Conservation (phyloP, 2,888 invertebrate species). For the Alentia gelatinosa region DNA sequence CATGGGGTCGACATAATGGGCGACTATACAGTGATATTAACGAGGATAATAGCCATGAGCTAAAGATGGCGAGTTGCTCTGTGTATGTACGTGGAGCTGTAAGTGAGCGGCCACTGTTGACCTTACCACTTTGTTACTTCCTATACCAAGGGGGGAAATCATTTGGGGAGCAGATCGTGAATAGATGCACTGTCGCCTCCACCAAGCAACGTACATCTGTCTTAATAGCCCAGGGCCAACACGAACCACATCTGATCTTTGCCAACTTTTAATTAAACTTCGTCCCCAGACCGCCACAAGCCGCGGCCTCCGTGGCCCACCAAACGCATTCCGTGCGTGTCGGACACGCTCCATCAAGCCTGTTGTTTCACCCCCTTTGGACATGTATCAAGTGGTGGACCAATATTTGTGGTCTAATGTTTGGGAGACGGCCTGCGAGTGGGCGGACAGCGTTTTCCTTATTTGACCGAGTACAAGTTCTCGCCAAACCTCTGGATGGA, state of each 20-base stretch:
- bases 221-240: conserved; percentile 22
- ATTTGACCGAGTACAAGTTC: not conserved
- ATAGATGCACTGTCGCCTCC: not conserved
- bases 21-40: no score
- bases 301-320: not conserved
- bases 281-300: not conserved
- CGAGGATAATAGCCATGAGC: no score
- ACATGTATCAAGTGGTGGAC: conserved; percentile 12
- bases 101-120: no score
- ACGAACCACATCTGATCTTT: not conserved
- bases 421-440: not conserved
- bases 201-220: not conserved
- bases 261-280: conserved; percentile 29
- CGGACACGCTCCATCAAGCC: not conserved
- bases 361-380: not conserved
- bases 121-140: no score
- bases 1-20: no score
- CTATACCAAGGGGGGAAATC: no score
- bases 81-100: no score
- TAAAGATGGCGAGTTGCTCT: no score
- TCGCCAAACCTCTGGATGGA: not conserved
- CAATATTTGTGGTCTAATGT: conserved; percentile 9
- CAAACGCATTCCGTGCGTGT: conserved; percentile 6
- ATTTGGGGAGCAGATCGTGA: not conserved
- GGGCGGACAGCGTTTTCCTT: not conserved